Base-by-base conservation (phyloP, 2,113 vertebrate genomes). In the Coregonus clupeaformis region DNA sequence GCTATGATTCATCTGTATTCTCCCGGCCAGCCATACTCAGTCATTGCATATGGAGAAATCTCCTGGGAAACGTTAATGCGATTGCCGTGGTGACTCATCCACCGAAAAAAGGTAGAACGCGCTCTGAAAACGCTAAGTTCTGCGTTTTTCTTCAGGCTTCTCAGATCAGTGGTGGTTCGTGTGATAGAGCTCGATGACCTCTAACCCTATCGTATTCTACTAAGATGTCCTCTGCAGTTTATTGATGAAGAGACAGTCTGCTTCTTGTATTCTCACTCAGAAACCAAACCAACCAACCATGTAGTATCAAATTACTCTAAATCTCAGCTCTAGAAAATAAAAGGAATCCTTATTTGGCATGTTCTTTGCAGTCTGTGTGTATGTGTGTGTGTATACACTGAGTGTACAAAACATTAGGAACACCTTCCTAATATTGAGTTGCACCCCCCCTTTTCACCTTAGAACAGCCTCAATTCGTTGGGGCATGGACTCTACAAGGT, bases 71-170 rank as follows among this genome's bases (percentile, higher is more conserved):
- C 72, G 20, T 83, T 75, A 74, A 47, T 25, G 63, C 60, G 22
- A 42, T 63, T 36, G 69, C 69, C 78, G 63, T 74, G 82, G 84
- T 88, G 89, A 86, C 79, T 88, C 83, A 86, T 77, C 30, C 13
- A n/a, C 20, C 49, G n/a, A 13, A 32, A 69, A 73, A 80, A 86
- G 74, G 82, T 77, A 75, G 77, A 75, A 73, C 76, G 83, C 47
- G 3, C 47, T 4, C 4, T 49, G 68, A 77, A 89, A 89, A 78
- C 1, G 85, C 88, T 82, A 88, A 92, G 82, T 89, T 81, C 72
- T 86, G 78, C 79, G 27, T 20, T 82, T 81, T 64, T 57, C 83
- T 84, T 83, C 78, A 76, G 87, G 80, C 80, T 68, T 80, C 78
- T 70, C 69, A 75, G 25, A 64, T 64, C 62, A 1, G 2, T 9